phyloP scores from a whole-genome alignment of 2,113 vertebrate species.

The Noturus placidus region DNA sequence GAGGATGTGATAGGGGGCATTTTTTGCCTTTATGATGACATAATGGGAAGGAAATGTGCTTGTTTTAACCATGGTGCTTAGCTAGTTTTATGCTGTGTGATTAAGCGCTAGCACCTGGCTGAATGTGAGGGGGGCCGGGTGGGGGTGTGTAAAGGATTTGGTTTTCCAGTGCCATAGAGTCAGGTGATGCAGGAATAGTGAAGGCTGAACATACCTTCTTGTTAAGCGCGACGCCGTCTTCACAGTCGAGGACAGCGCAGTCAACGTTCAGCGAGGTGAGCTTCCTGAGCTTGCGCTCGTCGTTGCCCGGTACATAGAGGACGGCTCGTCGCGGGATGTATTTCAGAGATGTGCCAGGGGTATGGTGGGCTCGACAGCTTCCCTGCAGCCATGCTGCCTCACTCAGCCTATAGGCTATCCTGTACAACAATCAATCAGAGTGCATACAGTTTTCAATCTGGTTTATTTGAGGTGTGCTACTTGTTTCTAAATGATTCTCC shows the following conservation, averaged over 20 bases:
- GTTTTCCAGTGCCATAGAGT: constrained; percentile 26
- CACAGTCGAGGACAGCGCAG: constrained; percentile 92
- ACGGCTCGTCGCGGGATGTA: constrained; percentile 90
- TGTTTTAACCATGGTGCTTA: constrained; percentile 73
- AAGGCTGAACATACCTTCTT: constrained; percentile 80
- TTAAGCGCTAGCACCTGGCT: constrained; percentile 71
- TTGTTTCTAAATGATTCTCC: not conserved
- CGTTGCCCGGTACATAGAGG: constrained; percentile 91
- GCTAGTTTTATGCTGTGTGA: constrained; percentile 70
- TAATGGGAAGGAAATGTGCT: constrained; percentile 73
- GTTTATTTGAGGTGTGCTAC: not conserved
- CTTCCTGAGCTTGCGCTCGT: constrained; percentile 91
- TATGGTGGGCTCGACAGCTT: constrained; percentile 61
- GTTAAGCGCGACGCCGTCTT: constrained; percentile 93
- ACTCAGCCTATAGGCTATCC: constrained; percentile 54
- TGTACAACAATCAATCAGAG: constrained; percentile 38
- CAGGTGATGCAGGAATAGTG: constrained; percentile 33
- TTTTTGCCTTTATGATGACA: constrained; percentile 65
- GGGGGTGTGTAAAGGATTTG: constrained; percentile 17
- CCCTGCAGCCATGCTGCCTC: constrained; percentile 46
- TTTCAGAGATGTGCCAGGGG: constrained; percentile 68
- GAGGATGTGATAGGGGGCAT: constrained; percentile 64
- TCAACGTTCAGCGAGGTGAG: constrained; percentile 85
- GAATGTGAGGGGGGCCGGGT: constrained; percentile 29
- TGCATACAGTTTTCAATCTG: not conserved